phyloP scores from a whole-genome alignment of 2,113 vertebrate genomes.

The Sceloporus undulatus region DNA sequence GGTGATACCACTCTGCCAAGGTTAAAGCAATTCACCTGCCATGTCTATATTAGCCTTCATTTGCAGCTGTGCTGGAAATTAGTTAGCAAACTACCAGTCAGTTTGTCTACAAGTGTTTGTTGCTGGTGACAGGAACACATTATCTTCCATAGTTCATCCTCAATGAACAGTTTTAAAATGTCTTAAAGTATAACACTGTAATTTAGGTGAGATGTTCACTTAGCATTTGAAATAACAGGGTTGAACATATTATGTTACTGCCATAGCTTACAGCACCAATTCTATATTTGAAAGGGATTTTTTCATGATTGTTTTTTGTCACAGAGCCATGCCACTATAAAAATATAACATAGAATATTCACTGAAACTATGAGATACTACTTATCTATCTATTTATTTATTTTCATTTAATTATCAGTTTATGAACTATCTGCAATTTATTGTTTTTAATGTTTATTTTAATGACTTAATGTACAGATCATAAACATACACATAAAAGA shows the following conservation, averaged over 20 bases:
- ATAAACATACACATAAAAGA: no score
- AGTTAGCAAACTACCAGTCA: neutral
- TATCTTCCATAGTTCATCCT: neutral
- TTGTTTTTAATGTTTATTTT: no score
- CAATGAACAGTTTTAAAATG: slow-evolving; percentile 22
- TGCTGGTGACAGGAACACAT: neutral
- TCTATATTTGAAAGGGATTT: neutral
- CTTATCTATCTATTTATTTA: no score
- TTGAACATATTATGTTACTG: neutral
- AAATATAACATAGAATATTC: neutral
- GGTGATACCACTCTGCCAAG: slow-evolving; percentile 34
- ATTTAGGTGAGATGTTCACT: neutral
- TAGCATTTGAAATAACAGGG: neutral
- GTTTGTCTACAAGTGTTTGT: neutral
- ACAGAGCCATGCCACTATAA: no score
- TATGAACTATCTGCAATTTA: no score
- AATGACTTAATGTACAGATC: no score
- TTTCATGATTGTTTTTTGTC: neutral
- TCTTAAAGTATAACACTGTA: neutral
- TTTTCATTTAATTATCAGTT: no score
- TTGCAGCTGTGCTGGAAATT: neutral
- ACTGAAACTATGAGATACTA: no score
- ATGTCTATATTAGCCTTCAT: neutral
- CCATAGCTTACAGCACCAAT: neutral
- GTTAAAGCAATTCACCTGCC: neutral